Evolutionary conservation across 2,888 invertebrate species (phyloP), one percentile per base, ranked within the genome.

Genomic region (Eupithecia centaureata): DNA sequence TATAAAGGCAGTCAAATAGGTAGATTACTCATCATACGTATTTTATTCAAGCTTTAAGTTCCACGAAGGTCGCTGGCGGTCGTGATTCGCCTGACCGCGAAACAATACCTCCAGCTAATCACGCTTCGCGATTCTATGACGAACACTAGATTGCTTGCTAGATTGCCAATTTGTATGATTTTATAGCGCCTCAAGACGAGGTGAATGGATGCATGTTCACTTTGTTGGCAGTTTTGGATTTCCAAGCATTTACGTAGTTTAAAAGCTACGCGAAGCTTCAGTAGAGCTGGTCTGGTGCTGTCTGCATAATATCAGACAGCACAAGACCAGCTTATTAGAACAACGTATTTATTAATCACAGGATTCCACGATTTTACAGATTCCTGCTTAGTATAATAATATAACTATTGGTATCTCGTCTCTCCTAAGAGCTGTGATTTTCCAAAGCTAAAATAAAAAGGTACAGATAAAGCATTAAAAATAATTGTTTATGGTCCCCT

Each of bases 41-140:
- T 47, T 52, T 52, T 27, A 7, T 52, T 51, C 15, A 52, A 47
- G 47, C 47, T 52, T 51, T 27, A 52, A 52, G 52, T 52, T 52
- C 27, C 27, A 5, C 27, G 57, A 61, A 42, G 52, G 67, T 32
- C 52, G 65, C 7, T 32, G 42, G 65, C 7, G 60, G 65, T 73
- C 74, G 74, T 74, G 74, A 35, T 32, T 52, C 25, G 68, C 35
- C 62, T 74, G 70, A 73, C 74, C 73, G 71, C 71, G 64, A 74
- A 70, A 73, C 73, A 71, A 71, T 71, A 74, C 67, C n/a, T 72
- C 72, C 66, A 18, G 54, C 63, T 70, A 70, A 63, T 70, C 65
- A 66, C 47, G 60, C 30, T 65, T 51, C 38, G 28, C 33, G 38
- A 47, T 57, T 61, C 51, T 59, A 70, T 56, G 65, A 65, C 62